Base-by-base conservation (phyloP, 1,140 invertebrate species). In the Ips typographus region DNA sequence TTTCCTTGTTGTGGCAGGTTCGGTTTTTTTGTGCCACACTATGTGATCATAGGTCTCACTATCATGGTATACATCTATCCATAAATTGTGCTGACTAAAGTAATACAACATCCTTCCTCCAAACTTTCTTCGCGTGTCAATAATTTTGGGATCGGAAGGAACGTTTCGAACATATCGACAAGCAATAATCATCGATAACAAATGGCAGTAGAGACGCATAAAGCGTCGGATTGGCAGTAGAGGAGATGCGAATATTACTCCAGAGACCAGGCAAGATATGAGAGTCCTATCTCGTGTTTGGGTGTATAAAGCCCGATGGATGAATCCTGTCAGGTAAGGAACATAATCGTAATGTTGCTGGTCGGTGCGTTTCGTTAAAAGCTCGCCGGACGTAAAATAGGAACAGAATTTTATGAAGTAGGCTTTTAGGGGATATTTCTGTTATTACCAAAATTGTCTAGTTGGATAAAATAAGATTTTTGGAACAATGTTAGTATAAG, bases 101-200 rank as follows among this genome's bases (percentile, higher is more conserved):
- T 22, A 22, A 22, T 22, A 22, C 0, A 44, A 44, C 43, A 44
- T 44, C 43, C 43, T 44, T 22, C 22, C 22, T 22, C 22, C 22
- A 22, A 22, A 22, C 22, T 22, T 22, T 22, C 44, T 22, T 37
- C 62, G 22, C 39, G 49, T 38, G 62, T 43, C 65, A 51, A 59
- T 59, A 68, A 60, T 68, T 68, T 44, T 39, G 22, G 57, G 37
- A 37, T 22, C 22, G 39, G 59, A 68, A 68, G 62, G 59, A 56
- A 57, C 67, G 62, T 68, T 68, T 68, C 49, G 58, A 56, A 52
- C 68, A 70, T 64, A 70, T 70, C 68, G 68, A 70, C 68, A 70
- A 70, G 72, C 72, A 70, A 76, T 77, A 77, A 77, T 75, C 75
- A 77, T 75, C 63, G 75, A 74, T 77, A 77, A 77, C 74, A 73